Base-by-base conservation (phyloP, 2,113 vertebrate genomes). In the Dasyurus viverrinus region DNA sequence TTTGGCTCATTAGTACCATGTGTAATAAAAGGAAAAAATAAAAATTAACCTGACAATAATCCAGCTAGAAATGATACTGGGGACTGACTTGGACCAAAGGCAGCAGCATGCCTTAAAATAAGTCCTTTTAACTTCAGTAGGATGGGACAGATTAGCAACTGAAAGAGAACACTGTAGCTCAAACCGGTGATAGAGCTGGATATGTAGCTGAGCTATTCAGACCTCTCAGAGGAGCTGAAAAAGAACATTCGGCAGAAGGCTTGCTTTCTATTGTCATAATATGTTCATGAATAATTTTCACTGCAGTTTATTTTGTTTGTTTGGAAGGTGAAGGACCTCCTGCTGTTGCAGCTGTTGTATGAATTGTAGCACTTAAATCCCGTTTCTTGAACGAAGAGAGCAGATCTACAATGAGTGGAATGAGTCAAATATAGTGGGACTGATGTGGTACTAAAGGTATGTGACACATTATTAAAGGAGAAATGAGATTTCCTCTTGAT, bases 31-130 rank as follows among this genome's bases (percentile, higher is more conserved):
- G 1, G 14, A 76, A 89, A 60, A 94, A 53, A 54, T 57, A 52
- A 91, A 97, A 92, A 95, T 91, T 93, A 94, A 92, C 93, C 91
- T 76, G 89, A 96, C 90, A 95, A 92, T 46, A 42, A 42, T 42
- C 16, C n/a, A 23, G n/a, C n/a, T 23, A 23, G 91, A 42, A 92
- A 50, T 84, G 55, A 52, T 9, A 46, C 9, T 10, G 48, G 42
- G 60, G 92, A 23, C 60, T 91, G 52, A 84, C 55, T 26, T 68
- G 89, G 91, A 95, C 53, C 90, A 46, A 90, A 93, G 68, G 90
- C 42, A 92, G 57, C 54, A 89, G 53, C 16, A 14, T 10, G 27
- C 10, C 53, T 42, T 30, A 52, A 26, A 8, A 93, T 5, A 16
- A 91, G 91, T 60, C 47, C 68, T 84, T 68, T 76, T 23, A 46